These are phyloP conservation scores for Linyphia triangularis DNA, from an alignment of 2,888 invertebrate genomes.

Conservation along the genomic window DNA sequence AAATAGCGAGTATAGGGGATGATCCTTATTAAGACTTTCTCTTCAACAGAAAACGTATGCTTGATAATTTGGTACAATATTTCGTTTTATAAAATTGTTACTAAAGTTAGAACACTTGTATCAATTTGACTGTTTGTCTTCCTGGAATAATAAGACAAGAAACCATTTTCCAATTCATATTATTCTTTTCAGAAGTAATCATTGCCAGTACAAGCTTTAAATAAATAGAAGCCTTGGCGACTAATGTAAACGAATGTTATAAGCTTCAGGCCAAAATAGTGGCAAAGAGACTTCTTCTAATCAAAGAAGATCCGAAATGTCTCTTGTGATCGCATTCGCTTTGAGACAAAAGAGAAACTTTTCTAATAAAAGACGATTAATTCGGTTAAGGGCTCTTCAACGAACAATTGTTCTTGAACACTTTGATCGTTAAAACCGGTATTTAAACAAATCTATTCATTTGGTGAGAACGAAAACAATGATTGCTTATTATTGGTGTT, in stretches of 20 bases:
- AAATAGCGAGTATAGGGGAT: too few relatives aligned
- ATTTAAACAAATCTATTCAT: neutral
- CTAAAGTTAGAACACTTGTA: too few relatives aligned
- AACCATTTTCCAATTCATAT: too few relatives aligned
- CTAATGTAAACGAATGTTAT: neutral
- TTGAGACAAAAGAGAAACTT: neutral
- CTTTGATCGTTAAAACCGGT: neutral
- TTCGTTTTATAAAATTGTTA: too few relatives aligned
- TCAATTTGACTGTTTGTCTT: neutral
- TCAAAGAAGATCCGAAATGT: neutral
- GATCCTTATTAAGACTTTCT: too few relatives aligned
- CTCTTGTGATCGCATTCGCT: neutral
- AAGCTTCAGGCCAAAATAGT: neutral
- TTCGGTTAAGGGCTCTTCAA: neutral
- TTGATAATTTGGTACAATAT: too few relatives aligned
- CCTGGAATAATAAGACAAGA: neutral
- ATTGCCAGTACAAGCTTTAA: neutral
- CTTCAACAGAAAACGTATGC: too few relatives aligned
- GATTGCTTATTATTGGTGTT: neutral
- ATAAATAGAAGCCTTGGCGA: neutral
- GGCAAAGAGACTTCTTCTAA: neutral
- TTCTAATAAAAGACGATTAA: conserved; percentile 3
- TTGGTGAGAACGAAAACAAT: neutral
- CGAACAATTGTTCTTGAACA: neutral
- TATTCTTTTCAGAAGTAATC: neutral